phyloP scores from a whole-genome alignment of 2,888 invertebrate species.

The Odiellus spinosus region DNA sequence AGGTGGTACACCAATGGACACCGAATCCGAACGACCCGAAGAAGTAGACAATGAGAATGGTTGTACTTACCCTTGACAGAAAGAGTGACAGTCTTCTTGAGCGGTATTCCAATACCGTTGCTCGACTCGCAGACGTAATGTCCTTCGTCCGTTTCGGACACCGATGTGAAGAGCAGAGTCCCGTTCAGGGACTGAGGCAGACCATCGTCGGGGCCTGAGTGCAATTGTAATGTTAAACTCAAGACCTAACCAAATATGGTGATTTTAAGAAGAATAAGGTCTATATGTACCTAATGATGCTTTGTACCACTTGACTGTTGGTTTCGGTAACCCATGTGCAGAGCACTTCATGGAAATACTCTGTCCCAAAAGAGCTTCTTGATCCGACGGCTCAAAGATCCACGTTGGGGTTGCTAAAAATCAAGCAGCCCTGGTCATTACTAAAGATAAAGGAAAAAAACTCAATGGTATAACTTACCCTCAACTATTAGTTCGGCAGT shows the following conservation, averaged over 20 bases:
- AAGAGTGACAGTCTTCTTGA: neutral
- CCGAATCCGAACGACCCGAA: no score
- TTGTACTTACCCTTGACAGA: constrained; percentile 10
- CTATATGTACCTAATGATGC: no score
- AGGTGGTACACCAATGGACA: neutral
- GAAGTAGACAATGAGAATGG: neutral
- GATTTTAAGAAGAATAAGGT: no score
- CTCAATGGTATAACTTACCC: neutral
- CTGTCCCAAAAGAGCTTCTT: constrained; percentile 2
- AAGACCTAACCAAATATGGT: no score
- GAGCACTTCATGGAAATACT: constrained; percentile 1
- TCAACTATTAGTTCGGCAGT: neutral
- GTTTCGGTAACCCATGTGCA: constrained; percentile 8
- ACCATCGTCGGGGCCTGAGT: no score
- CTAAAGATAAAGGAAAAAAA: no score
- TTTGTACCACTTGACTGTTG: constrained; percentile 6
- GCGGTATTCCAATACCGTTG: constrained; percentile 7
- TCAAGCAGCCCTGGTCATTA: neutral
- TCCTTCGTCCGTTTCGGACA: constrained; percentile 6
- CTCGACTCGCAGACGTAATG: constrained; percentile 10
- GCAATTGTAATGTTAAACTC: no score
- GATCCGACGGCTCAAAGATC: constrained; percentile 5
- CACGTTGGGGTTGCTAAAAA: constrained; percentile 9
- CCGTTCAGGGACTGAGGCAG: no score
- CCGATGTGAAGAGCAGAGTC: no score